Evolutionary conservation across 2,797 vertebrate species (phyloP).

Genomic region (Anguilla pacifica): DNA sequence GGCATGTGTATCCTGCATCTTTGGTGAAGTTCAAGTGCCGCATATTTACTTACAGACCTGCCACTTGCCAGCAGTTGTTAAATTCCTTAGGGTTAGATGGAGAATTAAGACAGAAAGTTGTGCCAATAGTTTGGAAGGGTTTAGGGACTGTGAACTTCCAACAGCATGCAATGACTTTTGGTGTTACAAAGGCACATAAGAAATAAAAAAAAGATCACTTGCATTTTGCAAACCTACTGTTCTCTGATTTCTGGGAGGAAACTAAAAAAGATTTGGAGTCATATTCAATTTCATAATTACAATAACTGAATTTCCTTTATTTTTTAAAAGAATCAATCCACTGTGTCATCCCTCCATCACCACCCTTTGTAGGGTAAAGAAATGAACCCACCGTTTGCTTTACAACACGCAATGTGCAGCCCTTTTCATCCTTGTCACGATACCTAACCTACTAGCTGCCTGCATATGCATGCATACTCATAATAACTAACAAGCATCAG

Average conservation of each 20-base stretch:
- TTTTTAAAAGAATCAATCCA: too few species aligned
- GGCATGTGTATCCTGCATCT: not conserved
- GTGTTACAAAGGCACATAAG: too few species aligned
- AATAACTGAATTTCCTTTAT: too few species aligned
- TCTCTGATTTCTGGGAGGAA: not conserved
- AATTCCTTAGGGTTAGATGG: not conserved
- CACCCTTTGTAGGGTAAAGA: too few species aligned
- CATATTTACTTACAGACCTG: not conserved
- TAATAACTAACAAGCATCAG: too few species aligned
- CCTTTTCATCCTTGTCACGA: not conserved
- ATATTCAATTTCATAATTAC: too few species aligned
- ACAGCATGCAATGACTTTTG: too few species aligned
- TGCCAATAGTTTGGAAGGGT: not conserved
- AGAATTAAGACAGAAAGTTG: not conserved
- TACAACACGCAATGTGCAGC: not conserved
- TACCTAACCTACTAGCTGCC: not conserved
- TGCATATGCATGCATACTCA: not conserved
- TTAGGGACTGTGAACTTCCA: not conserved
- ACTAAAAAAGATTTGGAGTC: not conserved
- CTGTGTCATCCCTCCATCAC: not conserved
- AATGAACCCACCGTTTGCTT: too few species aligned
- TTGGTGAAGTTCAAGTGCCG: not conserved
- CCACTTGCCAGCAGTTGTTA: not conserved
- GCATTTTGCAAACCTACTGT: not conserved
- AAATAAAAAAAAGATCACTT: not conserved